Conservation (phyloP, 2,888 invertebrate genomes). For the Zelleria hepariella region DNA sequence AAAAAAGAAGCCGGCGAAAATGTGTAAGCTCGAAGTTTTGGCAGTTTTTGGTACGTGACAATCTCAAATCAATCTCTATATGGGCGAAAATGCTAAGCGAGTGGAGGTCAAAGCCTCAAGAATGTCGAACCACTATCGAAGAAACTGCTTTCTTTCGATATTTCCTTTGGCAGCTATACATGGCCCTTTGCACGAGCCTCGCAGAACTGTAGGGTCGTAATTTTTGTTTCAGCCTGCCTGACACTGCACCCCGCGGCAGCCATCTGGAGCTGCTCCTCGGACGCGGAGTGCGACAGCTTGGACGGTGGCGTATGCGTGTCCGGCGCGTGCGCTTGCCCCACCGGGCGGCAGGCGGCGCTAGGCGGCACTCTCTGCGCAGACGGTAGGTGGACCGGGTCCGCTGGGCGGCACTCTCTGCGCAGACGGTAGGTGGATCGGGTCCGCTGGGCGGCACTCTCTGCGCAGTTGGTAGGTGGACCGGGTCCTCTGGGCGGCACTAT, state of each 20-base stretch:
- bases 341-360: constrained; percentile 8
- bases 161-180: too few relatives aligned
- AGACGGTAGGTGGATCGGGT: constrained; percentile 13
- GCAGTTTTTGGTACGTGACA: background rate
- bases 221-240: constrained; percentile 21
- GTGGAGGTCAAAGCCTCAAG: too few relatives aligned
- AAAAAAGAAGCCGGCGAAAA: background rate
- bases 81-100: too few relatives aligned
- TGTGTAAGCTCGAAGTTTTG: background rate
- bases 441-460: constrained; percentile 10
- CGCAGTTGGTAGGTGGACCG: constrained; percentile 13
- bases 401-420: constrained; percentile 11
- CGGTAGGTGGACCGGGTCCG: constrained; percentile 13
- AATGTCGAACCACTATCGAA: too few relatives aligned
- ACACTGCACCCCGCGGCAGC: constrained; percentile 16
- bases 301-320: constrained; percentile 30
- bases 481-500: constrained; percentile 6
- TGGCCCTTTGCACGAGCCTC: too few relatives aligned
- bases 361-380: constrained; percentile 12
- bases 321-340: constrained; percentile 19
- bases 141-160: too few relatives aligned
- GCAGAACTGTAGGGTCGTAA: too few relatives aligned
- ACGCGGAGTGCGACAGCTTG: constrained; percentile 34
- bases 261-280: constrained; percentile 33
- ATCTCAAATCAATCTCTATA: background rate